These are phyloP conservation scores for Pipra filicauda DNA, from an alignment of 2,113 vertebrate species.

Conservation along the genomic window DNA sequence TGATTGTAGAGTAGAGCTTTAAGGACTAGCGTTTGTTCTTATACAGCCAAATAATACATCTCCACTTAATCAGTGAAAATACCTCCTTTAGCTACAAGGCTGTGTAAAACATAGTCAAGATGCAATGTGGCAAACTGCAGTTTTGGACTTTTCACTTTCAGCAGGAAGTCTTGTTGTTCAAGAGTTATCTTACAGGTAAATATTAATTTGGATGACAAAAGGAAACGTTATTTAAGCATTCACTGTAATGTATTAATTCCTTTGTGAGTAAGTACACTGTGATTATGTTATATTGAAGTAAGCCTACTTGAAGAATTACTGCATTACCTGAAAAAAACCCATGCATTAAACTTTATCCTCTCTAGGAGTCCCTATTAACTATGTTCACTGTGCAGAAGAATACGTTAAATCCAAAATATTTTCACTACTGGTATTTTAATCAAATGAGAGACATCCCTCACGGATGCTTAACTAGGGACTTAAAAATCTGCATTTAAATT, in stretches of 20 bases:
- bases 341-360: neutral
- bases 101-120: neutral
- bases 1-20: neutral
- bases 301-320: constrained; percentile 5
- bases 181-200: neutral
- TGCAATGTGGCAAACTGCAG: neutral
- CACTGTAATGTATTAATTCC: neutral
- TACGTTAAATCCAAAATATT: constrained; percentile 57
- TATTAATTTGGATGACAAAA: constrained; percentile 8
- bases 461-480: constrained; percentile 31
- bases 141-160: neutral
- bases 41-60: neutral
- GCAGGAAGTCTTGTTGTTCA: neutral
- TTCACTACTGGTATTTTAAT: constrained; percentile 65
- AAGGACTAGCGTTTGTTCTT: neutral
- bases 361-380: constrained; percentile 6
- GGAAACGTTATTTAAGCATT: neutral
- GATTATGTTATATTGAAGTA: constrained; percentile 7
- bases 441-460: constrained; percentile 47
- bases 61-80: neutral
- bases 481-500: constrained; percentile 78
- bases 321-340: constrained; percentile 28
- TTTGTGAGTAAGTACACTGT: constrained; percentile 9
- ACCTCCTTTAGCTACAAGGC: neutral
- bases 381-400: constrained; percentile 28